These are phyloP conservation scores for Pristionchus arcanus DNA, from an alignment of 2,888 invertebrate species.

Conservation along the genomic window DNA sequence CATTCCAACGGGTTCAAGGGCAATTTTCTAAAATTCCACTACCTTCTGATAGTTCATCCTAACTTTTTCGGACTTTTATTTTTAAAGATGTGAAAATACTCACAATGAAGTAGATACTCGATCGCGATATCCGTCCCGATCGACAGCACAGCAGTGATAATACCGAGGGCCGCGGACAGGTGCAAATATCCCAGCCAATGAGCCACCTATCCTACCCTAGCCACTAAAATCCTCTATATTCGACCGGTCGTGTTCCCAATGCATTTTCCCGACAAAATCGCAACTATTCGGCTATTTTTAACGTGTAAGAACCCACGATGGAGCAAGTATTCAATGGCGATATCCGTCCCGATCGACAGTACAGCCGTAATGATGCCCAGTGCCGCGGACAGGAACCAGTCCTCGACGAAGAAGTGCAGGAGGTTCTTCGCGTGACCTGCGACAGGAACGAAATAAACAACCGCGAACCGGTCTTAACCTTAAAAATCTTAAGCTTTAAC, in stretches of 20 bases:
- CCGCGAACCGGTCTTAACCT: neutral
- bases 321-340: conserved; percentile 75
- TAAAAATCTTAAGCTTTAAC: too few relatives aligned
- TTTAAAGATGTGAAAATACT: too few relatives aligned
- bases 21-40: too few relatives aligned
- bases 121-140: conserved; percentile 76
- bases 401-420: conserved; percentile 80
- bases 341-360: conserved; percentile 76
- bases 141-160: conserved; percentile 80
- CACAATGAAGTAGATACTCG: conserved; percentile 58
- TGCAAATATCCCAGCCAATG: too few relatives aligned
- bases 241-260: too few relatives aligned
- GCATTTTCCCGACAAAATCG: too few relatives aligned
- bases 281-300: too few relatives aligned
- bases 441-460: conserved; percentile 13
- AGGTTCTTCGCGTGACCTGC: conserved; percentile 74
- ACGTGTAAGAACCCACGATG: conserved; percentile 69
- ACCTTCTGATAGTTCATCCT: too few relatives aligned
- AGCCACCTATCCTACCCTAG: too few relatives aligned
- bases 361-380: conserved; percentile 81
- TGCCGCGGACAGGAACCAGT: conserved; percentile 81
- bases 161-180: conserved; percentile 80
- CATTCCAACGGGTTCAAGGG: too few relatives aligned
- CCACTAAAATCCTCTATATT: too few relatives aligned
- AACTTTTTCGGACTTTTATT: too few relatives aligned